Base-by-base conservation (phyloP, 2,888 invertebrate genomes). In the Pristionchus mayeri region DNA sequence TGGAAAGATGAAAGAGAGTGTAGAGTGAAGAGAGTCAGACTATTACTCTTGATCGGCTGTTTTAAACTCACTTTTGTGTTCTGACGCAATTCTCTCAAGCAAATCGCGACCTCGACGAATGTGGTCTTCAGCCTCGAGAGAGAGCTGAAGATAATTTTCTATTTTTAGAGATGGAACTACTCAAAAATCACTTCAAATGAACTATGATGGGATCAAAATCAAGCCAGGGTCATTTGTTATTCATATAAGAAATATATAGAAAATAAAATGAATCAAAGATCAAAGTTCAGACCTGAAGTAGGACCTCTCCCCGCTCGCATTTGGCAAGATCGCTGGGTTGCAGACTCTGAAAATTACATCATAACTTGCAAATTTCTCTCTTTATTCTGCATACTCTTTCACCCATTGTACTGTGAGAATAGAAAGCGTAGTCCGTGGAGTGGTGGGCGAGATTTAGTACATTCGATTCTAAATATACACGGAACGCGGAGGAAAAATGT, bases 31-130 rank as follows among this genome's bases (percentile, higher is more conserved):
- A n/a, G n/a, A n/a, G n/a, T n/a, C n/a, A n/a, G n/a, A n/a, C n/a
- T n/a, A n/a, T n/a, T n/a, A n/a, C n/a, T n/a, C n/a, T n/a, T 44
- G 44, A 44, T 44, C 44, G 13, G 13, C 44, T 44, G 44, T 44
- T 13, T 44, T 44, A 6, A 44, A 79, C 89, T 85, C 88, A 95
- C 95, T 94, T 94, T 94, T 94, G 87, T 95, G 95, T 89, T 95
- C 95, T 54, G 93, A 93, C 6, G 95, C 93, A 86, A 95, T 94
- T 84, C 94, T 94, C 81, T 95, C 95, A 48, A 95, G 93, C 60
- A 95, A 91, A 1, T 93, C 92, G 85, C 95, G 92, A 0, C 95
- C 93, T 87, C 94, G 94, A 13, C 91, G 92, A 0, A 95, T 94
- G 54, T 93, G 94, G 71, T 94, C 93, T 88, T 94, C 94, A 0